phyloP scores from a whole-genome alignment of 2,888 invertebrate species.

The Norana najaformis region DNA sequence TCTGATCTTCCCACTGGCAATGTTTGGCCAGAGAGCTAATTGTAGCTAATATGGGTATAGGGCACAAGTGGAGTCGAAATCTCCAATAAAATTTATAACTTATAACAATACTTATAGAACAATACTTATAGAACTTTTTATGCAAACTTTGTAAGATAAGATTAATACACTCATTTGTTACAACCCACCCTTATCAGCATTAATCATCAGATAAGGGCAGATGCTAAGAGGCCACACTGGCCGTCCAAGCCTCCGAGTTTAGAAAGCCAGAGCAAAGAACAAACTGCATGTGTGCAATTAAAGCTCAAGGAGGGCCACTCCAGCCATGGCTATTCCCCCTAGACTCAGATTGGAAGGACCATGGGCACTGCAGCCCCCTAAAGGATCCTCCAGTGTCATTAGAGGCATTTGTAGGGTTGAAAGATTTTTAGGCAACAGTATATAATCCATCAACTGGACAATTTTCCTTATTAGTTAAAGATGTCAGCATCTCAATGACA shows the following conservation, averaged over 20 bases:
- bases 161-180: background rate
- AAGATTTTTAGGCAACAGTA: background rate
- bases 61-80: too few species aligned
- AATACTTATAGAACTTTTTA: background rate
- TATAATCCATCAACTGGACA: background rate
- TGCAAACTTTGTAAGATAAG: conserved; percentile 13
- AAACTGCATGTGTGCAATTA: background rate
- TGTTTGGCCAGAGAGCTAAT: too few species aligned
- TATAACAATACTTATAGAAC: background rate
- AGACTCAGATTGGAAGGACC: conserved; percentile 5
- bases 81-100: too few species aligned
- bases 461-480: background rate
- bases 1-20: too few species aligned
- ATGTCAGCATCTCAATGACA: background rate
- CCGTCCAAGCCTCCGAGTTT: background rate
- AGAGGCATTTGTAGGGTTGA: background rate
- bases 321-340: background rate
- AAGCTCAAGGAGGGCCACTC: background rate
- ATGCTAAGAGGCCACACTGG: background rate
- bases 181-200: background rate
- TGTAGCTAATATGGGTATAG: too few species aligned
- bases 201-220: background rate
- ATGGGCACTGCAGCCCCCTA: background rate
- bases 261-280: background rate
- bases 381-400: background rate